A percentile compares a stretch with the other conserved stretches of the same genome.
Conservation (phyloP, 1,140 invertebrate genomes). For the Sinella curviseta region DNA sequence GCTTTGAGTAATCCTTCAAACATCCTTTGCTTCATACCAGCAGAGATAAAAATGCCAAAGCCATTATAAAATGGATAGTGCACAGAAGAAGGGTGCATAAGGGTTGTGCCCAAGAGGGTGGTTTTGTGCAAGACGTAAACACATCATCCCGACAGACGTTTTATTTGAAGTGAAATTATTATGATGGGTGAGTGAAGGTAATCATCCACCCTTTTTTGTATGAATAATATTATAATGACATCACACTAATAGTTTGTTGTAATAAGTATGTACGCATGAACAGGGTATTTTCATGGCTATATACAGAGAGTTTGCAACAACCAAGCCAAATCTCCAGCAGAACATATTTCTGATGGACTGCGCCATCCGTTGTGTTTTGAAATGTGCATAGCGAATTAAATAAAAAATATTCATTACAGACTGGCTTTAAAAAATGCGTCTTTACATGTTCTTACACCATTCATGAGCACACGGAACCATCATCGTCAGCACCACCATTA, state of each 20-base stretch:
- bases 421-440: neutral
- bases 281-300: neutral
- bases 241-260: neutral
- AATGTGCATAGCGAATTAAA: neutral
- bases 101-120: neutral
- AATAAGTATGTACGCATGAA: too few relatives aligned
- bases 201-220: conserved; percentile 26
- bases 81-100: neutral
- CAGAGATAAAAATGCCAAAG: too few relatives aligned
- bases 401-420: neutral
- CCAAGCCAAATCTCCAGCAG: neutral
- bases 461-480: neutral
- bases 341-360: neutral
- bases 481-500: neutral
- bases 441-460: neutral
- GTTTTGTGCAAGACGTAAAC: too few relatives aligned
- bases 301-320: neutral
- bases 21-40: too few relatives aligned
- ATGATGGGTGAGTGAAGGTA: neutral
- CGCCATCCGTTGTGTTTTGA: neutral
- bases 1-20: too few relatives aligned
- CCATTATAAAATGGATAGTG: too few relatives aligned
- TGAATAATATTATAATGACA: conserved; percentile 3
- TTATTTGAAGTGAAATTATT: conserved; percentile 20
- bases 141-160: conserved; percentile 10